phyloP scores from a whole-genome alignment of 1,140 invertebrate species.

The Alviniconcha marisindica region DNA sequence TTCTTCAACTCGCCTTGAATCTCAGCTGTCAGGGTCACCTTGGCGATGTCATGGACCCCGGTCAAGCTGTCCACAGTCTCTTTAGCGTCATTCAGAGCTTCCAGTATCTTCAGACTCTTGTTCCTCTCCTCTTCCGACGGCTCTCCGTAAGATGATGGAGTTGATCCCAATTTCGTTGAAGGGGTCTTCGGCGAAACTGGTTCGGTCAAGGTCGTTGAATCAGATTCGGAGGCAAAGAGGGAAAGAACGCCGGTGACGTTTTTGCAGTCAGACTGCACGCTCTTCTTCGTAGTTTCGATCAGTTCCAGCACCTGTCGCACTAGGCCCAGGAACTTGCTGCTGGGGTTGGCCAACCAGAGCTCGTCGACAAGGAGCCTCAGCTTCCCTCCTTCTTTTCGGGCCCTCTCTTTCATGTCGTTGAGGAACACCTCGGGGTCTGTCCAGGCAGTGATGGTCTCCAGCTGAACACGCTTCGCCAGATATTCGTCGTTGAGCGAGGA shows the following conservation, averaged over 20 bases:
- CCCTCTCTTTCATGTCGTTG: not conserved
- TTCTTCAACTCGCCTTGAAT: not conserved
- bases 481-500: not conserved
- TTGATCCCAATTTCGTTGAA: no score
- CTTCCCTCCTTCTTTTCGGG: not conserved
- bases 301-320: not conserved
- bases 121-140: not conserved
- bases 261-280: not conserved
- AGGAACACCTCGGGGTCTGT: not conserved
- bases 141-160: no score
- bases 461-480: not conserved
- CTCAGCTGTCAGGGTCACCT: not conserved
- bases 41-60: not conserved
- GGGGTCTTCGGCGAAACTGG: no score
- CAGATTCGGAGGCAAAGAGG: no score
- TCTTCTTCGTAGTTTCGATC: not conserved
- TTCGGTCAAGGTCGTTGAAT: no score
- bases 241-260: no score
- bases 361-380: not conserved
- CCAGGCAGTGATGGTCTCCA: not conserved
- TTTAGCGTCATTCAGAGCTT: not conserved
- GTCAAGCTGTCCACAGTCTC: not conserved
- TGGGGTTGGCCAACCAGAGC: slow-evolving; percentile 2
- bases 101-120: not conserved
- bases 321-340: not conserved